Base-by-base conservation (phyloP, 2,113 vertebrate species). In the Salvelinus fontinalis region DNA sequence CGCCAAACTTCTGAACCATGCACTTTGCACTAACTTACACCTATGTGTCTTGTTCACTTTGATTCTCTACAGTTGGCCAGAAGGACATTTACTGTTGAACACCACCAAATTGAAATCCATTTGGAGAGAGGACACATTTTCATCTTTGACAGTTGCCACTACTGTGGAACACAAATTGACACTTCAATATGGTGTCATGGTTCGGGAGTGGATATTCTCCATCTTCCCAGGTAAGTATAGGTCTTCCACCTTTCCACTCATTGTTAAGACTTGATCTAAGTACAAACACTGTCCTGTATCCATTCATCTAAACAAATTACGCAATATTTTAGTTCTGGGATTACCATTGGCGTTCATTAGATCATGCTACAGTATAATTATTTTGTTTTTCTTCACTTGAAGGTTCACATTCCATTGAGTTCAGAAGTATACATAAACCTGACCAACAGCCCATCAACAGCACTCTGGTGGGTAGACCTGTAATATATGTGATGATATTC, bases 31-130 rank as follows among this genome's bases (percentile, higher is more conserved):
- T 44, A 44, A 54, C 16, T 54, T 54, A 54, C 7, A 11, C 29
- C 24, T 12, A 44, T 67, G 29, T 5, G 60, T 24, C 1, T 68
- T 70, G 3, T 12, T 51, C n/a, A 1, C n/a, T 4, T 18, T 49
- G 1, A 26, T 31, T 20, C 67, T n/a, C 39, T 13, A 5, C n/a
- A 88, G 29, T 48, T 74, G 90, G 71, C 67, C 76, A 22, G 82
- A 79, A 66, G 73, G 49, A 13, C 85, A 87, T 49, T 1, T 92
- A 0, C 79, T 79, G 87, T 75, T 92, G 8, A 91, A 92, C 20
- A 73, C 29, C 3, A 87, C 84, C 0, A 66, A 83, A 0, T 48
- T 93, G 1, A 74, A 72, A 22, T 70, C 72, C 49, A 68, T 90
- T 26, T 54, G 71, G 34, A 81, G 59, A 13, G 20, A 0, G 12